Evolutionary conservation across 2,113 vertebrate genomes (phyloP).

Genomic region (Misgurnus mizolepis): DNA sequence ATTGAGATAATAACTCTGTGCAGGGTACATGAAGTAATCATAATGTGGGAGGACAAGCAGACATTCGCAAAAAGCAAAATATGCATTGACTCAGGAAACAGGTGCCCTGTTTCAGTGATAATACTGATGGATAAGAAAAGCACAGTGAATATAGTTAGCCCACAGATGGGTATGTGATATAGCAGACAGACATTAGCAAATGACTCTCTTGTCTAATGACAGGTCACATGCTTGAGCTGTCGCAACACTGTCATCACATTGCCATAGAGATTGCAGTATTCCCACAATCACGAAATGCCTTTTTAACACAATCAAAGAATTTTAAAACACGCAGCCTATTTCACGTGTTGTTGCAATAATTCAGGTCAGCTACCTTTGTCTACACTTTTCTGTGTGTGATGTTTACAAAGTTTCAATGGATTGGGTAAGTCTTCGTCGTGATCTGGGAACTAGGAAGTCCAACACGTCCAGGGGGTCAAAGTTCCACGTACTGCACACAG

Average conservation of each 20-base stretch:
- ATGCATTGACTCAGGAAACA: background rate
- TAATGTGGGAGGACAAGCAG: constrained; percentile 6
- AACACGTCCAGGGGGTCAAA: constrained; percentile 41
- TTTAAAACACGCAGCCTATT: constrained; percentile 5
- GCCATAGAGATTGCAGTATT: constrained; percentile 43
- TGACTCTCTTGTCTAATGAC: constrained; percentile 41
- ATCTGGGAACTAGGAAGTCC: constrained; percentile 52
- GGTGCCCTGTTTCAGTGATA: background rate
- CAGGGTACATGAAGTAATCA: constrained; percentile 11
- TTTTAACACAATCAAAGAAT: constrained; percentile 38
- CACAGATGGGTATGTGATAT: constrained; percentile 16
- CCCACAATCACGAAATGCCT: constrained; percentile 37
- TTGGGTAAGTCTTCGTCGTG: constrained; percentile 30
- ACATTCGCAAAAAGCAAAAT: background rate
- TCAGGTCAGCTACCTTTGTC: constrained; percentile 26
- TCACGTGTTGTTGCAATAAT: constrained; percentile 19
- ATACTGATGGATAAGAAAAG: background rate
- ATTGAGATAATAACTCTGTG: constrained; percentile 2
- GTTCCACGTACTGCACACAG: constrained; percentile 34
- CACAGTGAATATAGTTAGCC: background rate
- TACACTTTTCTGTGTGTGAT: constrained; percentile 9
- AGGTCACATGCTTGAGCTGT: constrained; percentile 41
- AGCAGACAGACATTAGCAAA: constrained; percentile 45
- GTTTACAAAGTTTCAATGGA: constrained; percentile 32
- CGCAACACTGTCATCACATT: constrained; percentile 50